Conservation (phyloP, 1,140 invertebrate species). For the Helicorthomorpha holstii region DNA sequence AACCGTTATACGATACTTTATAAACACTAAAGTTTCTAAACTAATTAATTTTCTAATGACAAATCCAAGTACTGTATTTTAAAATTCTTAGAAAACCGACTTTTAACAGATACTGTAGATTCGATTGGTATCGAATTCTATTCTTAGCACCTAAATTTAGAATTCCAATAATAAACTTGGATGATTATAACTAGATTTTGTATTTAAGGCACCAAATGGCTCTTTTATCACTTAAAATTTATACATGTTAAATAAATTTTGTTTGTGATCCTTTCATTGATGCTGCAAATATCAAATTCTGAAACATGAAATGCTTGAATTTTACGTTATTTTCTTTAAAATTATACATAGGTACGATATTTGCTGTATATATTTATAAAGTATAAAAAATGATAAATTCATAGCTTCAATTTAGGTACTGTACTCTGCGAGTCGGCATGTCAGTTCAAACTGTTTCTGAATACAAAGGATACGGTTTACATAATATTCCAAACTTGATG, state of each 20-base stretch:
- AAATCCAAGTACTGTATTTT: not conserved
- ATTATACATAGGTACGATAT: not conserved
- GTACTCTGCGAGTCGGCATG: no score
- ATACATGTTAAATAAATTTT: no score
- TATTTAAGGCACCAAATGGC: no score
- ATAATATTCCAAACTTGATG: conserved; percentile 63
- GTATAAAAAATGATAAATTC: not conserved
- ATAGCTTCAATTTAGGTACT: not conserved
- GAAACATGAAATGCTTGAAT: not conserved
- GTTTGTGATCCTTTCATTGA: no score
- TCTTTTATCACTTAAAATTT: no score
- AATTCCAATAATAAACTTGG: no score
- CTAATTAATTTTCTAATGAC: not conserved
- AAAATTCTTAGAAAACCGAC: conserved; percentile 11
- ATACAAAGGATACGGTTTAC: conserved; percentile 59
- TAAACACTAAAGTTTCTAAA: not conserved
- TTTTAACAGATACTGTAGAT: conserved; percentile 20
- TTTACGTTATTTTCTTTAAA: not conserved
- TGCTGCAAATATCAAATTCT: not conserved
- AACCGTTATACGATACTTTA: not conserved
- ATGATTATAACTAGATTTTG: no score
- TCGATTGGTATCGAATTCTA: not conserved
- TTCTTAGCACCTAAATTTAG: not conserved
- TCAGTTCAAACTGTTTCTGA: no score
- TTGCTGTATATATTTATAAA: not conserved